Base-by-base conservation (phyloP, 2,113 vertebrate genomes). In the Saguinus midas region DNA sequence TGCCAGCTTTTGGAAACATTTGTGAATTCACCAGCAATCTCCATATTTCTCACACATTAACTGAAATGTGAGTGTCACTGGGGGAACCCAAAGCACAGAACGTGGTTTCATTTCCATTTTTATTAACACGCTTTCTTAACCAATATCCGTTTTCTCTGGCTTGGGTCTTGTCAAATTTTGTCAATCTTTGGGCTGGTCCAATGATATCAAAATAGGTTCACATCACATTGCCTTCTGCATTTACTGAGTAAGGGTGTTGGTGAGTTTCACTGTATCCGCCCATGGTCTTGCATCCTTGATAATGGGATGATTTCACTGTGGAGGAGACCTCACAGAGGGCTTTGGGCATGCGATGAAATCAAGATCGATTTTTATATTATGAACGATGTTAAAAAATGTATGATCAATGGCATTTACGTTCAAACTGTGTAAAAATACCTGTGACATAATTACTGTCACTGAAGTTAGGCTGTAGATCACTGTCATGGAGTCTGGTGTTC, bases 291-390 rank as follows among this genome's bases (percentile, higher is more conserved):
- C 40, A 27, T 48, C 57, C 48, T 50, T 21, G 11, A 8, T 5
- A 48, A 58, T 10, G 76, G 50, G 35, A 35, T 27, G 37, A 0
- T n/a, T 3, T 18, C 1, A 12, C 58, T 1, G 5, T 14, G 52
- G 50, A 18, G 64, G 55, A 14, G 16, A 9, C 2, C 5, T 52
- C 48, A 1, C 0, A 0, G 0, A 29, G 1, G 13, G 10, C 3
- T 0, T 9, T 5, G 5, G 35, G 6, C 32, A 11, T 52, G n/a
- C 0, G 0, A 8, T 5, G 16, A 18, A 8, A 7, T 16, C 73
- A 13, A 8, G 35, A 6, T 35, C 0, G 0, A 7, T 10, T 61
- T 27, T 64, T 76, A 12, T 76, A 12, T 23, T 52, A 61, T 48
- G 87, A 57, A 57, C 9, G 1, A 25, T 0, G 0, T 3, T 52